A percentile compares a stretch with the other conserved stretches of the same genome.
phyloP scores from a whole-genome alignment of 1,140 invertebrate species.

The Colletes latitarsis region DNA sequence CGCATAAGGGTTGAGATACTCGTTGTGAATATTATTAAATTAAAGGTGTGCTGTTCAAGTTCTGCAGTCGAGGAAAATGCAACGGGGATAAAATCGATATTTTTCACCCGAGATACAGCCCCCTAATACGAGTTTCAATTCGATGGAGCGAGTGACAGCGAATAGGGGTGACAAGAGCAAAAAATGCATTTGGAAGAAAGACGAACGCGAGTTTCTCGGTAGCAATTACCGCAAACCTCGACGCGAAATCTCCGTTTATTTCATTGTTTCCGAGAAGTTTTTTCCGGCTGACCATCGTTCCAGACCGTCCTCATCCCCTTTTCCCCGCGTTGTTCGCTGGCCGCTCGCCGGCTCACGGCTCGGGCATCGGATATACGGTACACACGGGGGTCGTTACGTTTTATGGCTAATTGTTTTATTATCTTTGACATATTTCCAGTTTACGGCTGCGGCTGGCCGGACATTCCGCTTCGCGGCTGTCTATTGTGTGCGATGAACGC shows the following conservation, averaged over 20 bases:
- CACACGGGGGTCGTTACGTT: constrained; percentile 81
- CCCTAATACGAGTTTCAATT: too few relatives aligned
- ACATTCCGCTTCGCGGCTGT: constrained; percentile 78
- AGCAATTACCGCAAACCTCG: not conserved
- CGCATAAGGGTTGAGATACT: too few relatives aligned
- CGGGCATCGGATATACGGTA: constrained; percentile 69
- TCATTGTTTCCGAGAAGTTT: constrained; percentile 67
- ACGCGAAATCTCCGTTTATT: constrained; percentile 27
- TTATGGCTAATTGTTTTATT: constrained; percentile 83
- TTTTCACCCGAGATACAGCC: too few relatives aligned
- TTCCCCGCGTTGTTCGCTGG: constrained; percentile 48
- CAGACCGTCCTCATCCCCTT: constrained; percentile 52
- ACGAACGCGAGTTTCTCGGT: not conserved
- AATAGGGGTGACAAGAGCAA: not conserved
- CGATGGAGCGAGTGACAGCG: too few relatives aligned
- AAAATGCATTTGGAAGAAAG: not conserved
- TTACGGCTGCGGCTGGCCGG: constrained; percentile 76
- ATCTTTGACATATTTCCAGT: constrained; percentile 82
- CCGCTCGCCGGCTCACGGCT: constrained; percentile 57
- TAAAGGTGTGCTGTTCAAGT: too few relatives aligned
- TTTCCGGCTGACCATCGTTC: constrained; percentile 60
- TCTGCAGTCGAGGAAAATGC: too few relatives aligned
- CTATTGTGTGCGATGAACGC: constrained; percentile 78
- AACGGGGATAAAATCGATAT: too few relatives aligned
- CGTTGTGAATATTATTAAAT: too few relatives aligned